Evolutionary conservation across 2,113 vertebrate species (phyloP).

Genomic region (Carlito syrichta): DNA sequence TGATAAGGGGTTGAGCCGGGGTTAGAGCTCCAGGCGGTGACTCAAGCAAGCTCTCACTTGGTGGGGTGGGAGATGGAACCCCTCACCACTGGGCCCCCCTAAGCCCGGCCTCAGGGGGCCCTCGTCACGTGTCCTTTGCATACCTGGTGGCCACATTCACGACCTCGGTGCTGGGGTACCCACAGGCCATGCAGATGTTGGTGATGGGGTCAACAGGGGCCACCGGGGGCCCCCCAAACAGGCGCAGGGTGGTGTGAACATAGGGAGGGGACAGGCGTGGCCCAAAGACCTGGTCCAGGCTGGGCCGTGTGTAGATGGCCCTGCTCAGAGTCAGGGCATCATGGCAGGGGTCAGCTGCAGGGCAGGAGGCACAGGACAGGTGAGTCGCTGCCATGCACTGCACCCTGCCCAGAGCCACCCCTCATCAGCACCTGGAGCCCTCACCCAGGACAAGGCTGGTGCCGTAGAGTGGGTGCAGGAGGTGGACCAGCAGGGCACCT

Average conservation of each 20-base stretch:
- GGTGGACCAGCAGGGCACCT: slow-evolving; percentile 89
- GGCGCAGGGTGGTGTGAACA: slow-evolving; percentile 74
- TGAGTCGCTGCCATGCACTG: not conserved
- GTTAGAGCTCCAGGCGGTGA: no score
- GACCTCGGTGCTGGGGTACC: slow-evolving; percentile 82
- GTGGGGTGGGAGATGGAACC: no score
- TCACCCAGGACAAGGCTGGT: slow-evolving; percentile 87
- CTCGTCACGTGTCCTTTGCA: slow-evolving; percentile 66
- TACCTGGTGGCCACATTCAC: slow-evolving; percentile 83
- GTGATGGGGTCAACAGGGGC: not conserved
- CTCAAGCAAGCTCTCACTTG: no score
- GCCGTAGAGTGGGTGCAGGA: slow-evolving; percentile 89
- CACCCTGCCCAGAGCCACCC: no score
- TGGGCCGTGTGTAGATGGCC: slow-evolving; percentile 79
- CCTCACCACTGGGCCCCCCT: no score
- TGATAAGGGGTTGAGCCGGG: not conserved
- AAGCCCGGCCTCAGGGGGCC: fast-evolving
- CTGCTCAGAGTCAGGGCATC: slow-evolving; percentile 66
- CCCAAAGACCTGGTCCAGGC: slow-evolving; percentile 74
- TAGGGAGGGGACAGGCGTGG: slow-evolving; percentile 74
- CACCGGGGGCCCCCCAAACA: slow-evolving; percentile 71
- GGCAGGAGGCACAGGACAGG: not conserved
- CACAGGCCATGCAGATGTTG: slow-evolving; percentile 45
- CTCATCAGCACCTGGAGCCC: not conserved
- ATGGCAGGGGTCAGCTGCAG: slow-evolving; percentile 73